These are phyloP conservation scores for Eurytemora carolleeae DNA, from an alignment of 1,140 invertebrate genomes.

Conservation along the genomic window DNA sequence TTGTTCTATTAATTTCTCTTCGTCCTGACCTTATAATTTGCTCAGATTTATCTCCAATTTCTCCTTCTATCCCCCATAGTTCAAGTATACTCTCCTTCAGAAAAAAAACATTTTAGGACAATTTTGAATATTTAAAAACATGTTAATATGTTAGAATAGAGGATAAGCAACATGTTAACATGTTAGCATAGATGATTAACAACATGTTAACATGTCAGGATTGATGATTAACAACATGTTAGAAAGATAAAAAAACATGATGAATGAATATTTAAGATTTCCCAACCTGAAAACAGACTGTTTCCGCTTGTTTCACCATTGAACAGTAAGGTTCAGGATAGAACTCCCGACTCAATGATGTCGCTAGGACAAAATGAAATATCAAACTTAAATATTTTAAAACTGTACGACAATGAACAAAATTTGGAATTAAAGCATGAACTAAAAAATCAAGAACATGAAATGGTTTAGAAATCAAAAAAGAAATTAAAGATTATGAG, in stretches of 20 bases:
- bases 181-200: too few species aligned
- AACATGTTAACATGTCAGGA: too few species aligned
- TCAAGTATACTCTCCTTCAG: conserved; percentile 49
- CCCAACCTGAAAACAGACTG: conserved; percentile 36
- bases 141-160: too few species aligned
- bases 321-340: conserved; percentile 12
- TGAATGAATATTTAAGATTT: too few species aligned
- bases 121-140: too few species aligned
- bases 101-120: too few species aligned
- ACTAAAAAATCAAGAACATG: neutral
- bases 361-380: neutral
- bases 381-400: neutral
- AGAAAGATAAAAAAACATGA: too few species aligned
- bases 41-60: conserved; percentile 10
- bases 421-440: neutral
- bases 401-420: neutral
- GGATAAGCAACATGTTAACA: too few species aligned
- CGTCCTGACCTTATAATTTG: conserved; percentile 29
- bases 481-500: conserved; percentile 1
- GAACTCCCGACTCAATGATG: neutral
- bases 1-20: too few species aligned
- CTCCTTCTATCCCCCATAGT: conserved; percentile 41
- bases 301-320: conserved; percentile 14
- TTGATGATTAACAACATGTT: too few species aligned
- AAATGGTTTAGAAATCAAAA: neutral